phyloP scores from a whole-genome alignment of 2,888 invertebrate genomes.

The Tenthredo mesomela region DNA sequence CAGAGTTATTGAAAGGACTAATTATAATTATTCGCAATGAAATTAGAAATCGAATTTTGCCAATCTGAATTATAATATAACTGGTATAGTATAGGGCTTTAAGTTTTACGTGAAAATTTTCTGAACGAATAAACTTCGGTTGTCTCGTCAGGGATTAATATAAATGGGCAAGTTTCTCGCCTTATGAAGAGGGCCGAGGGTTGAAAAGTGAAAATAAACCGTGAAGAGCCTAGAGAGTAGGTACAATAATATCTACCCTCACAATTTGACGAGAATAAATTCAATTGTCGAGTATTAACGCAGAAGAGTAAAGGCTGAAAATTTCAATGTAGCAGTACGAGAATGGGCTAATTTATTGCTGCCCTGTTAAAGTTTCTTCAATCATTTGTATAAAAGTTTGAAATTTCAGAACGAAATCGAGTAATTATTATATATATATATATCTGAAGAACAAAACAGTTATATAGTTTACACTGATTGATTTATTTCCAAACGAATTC shows the following conservation, averaged over 20 bases:
- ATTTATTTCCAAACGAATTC: not conserved
- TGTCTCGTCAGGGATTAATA: constrained; percentile 9
- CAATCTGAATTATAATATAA: not conserved
- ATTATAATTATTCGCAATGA: not conserved
- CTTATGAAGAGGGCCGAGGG: not conserved
- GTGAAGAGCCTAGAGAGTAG: not conserved
- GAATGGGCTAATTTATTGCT: not conserved
- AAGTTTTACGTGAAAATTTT: constrained; percentile 25
- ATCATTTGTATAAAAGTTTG: not conserved
- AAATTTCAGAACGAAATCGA: not conserved
- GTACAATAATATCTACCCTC: constrained; percentile 12
- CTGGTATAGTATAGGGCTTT: not conserved
- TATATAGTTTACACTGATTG: not conserved
- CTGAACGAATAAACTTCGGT: constrained; percentile 5
- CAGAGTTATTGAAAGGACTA: not conserved
- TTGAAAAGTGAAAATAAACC: constrained; percentile 10
- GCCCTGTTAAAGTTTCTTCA: not conserved
- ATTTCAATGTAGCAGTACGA: not conserved
- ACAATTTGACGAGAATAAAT: not conserved
- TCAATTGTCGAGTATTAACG: not conserved
- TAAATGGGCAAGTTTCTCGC: not conserved
- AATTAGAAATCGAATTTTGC: not conserved
- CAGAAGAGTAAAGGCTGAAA: not conserved
- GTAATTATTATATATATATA: not conserved
- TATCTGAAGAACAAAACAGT: not conserved